Base-by-base conservation (phyloP, 1,140 invertebrate species). In the Temnothorax curvispinosus region DNA sequence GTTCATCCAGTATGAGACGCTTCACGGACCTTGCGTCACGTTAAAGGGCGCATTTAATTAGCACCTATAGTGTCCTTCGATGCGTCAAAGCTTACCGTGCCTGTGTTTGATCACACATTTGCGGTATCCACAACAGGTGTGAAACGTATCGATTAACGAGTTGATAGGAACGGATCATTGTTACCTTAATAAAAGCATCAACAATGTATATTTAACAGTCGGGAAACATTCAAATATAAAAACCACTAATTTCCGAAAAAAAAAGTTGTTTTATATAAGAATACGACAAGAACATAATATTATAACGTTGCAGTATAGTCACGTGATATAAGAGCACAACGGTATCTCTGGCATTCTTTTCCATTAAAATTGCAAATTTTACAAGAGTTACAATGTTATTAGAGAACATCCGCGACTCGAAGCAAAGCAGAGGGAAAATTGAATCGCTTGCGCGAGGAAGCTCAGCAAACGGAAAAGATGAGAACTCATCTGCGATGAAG, bases 41-140 rank as follows among this genome's bases (percentile, higher is more conserved):
- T 93, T 91, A 92, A 93, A 92, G 92, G 87, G 72, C 90, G 85
- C 87, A 90, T 91, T 93, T 93, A 92, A 93, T 93, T 93, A 92
- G 88, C 91, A 88, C 87, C 88, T 90, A 91, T 84, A 84, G 85
- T 52, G 82, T 80, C 90, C 84, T 88, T 86, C 85, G 78, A 67
- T 85, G 85, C 74, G 58, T 76, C 87, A 85, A 54, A 88, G 87
- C 76, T 50, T 88, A 65, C 60, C 78, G 41, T n/a, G 32, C 35
- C 41, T 54, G 80, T 52, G 81, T 80, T 85, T 81, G 77, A 86
- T 64, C 65, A 58, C 77, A 58, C 82, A 65, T 74, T 90, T 65
- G 67, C 27, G 76, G 65, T 60, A 67, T 71, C 41, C 58, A 71
- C 69, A 50, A 78, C 56, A 54, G 69, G n/a, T 60, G 71, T 44